Evolutionary conservation across 2,113 vertebrate genomes (phyloP).

Genomic region (Silurus glanis): DNA sequence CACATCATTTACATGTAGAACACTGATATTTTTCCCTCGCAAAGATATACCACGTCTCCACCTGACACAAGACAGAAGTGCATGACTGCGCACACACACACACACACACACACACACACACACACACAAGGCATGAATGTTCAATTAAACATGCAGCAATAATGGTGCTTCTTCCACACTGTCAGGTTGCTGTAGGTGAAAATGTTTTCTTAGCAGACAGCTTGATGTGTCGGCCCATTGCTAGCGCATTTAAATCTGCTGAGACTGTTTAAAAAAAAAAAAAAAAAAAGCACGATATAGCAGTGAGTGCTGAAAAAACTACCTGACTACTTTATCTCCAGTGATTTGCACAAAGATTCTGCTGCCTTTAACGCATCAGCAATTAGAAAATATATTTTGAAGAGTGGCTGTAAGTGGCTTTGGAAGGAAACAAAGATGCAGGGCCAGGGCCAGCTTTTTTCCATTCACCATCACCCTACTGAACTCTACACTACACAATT

Average conservation of each 20-base stretch:
- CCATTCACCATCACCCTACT: too few species aligned
- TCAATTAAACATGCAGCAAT: slow-evolving; percentile 98
- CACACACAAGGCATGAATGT: slow-evolving; percentile 78
- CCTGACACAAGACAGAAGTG: slow-evolving; percentile 87
- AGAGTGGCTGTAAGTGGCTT: not conserved
- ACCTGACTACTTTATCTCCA: not conserved
- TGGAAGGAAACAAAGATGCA: not conserved
- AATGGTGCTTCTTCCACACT: slow-evolving; percentile 93
- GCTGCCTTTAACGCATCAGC: slow-evolving; percentile 20
- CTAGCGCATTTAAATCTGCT: slow-evolving; percentile 88
- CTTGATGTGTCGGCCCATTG: slow-evolving; percentile 79
- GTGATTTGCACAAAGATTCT: not conserved
- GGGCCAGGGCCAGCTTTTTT: too few species aligned
- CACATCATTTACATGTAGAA: slow-evolving; percentile 95
- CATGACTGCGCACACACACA: slow-evolving; percentile 84
- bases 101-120: slow-evolving; percentile 92
- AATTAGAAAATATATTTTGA: not conserved
- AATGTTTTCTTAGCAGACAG: slow-evolving; percentile 89
- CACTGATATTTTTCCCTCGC: slow-evolving; percentile 94
- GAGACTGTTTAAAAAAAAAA: slow-evolving; percentile 89
- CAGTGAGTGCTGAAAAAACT: not conserved
- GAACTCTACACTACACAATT: too few species aligned
- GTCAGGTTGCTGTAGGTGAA: slow-evolving; percentile 85
- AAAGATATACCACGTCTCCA: slow-evolving; percentile 87
- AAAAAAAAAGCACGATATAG: not conserved